These are phyloP conservation scores for Corythoichthys haematopterus DNA, from an alignment of 2,113 vertebrate genomes.

Conservation along the genomic window DNA sequence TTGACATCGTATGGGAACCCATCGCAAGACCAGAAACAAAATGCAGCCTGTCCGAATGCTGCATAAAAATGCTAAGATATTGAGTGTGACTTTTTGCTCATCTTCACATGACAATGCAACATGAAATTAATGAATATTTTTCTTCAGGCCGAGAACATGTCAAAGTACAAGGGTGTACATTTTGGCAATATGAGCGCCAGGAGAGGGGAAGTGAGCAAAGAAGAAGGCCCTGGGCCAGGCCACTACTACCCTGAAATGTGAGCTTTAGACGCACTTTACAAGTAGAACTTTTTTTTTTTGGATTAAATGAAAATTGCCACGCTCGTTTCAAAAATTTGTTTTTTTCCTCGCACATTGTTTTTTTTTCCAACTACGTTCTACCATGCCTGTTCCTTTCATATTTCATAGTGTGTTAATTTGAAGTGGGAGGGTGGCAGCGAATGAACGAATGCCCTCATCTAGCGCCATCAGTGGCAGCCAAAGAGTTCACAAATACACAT, in stretches of 20 bases:
- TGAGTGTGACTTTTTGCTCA: conserved; percentile 36
- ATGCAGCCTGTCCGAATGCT: no score
- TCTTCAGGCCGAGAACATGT: conserved; percentile 47
- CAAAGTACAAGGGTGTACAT: conserved; percentile 75
- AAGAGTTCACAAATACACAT: no score
- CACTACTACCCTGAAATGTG: conserved; percentile 67
- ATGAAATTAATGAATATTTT: conserved; percentile 16
- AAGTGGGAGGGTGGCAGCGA: no score
- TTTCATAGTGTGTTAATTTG: no score
- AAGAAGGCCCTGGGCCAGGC: conserved; percentile 63
- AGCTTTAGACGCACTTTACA: conserved; percentile 25
- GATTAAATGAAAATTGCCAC: neutral
- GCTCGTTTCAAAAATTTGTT: no score
- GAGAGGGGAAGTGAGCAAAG: conserved; percentile 37
- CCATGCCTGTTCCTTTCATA: no score
- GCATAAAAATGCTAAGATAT: conserved; percentile 28
- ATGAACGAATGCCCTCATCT: no score
- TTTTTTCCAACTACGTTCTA: no score
- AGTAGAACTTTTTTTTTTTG: neutral
- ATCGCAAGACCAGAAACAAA: no score
- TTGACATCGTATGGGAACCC: no score
- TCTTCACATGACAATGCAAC: conserved; percentile 32
- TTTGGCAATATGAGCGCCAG: conserved; percentile 70
- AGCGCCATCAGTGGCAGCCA: no score
- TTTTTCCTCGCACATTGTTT: no score